A percentile compares a stretch with the other conserved stretches of the same genome.
Evolutionary conservation across 2,888 invertebrate genomes (phyloP).

Genomic region (Notodonta ziczac): DNA sequence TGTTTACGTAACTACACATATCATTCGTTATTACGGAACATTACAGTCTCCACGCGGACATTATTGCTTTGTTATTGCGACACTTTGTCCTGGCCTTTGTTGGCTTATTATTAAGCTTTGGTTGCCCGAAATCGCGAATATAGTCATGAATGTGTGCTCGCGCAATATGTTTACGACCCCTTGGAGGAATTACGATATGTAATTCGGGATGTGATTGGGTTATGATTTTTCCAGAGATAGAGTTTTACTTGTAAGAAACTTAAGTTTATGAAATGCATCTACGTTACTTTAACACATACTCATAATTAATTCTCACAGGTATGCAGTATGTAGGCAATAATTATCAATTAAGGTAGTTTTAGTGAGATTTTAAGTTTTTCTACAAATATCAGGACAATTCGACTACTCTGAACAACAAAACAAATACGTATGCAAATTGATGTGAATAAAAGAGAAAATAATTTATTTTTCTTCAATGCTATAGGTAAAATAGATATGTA

Average conservation of each 20-base stretch:
- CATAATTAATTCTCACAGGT: too few relatives aligned
- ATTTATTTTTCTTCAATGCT: neutral
- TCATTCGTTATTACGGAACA: conserved; percentile 33
- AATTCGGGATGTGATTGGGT: neutral
- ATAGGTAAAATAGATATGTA: neutral
- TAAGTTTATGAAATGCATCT: neutral
- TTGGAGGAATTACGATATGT: neutral
- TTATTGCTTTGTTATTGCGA: conserved; percentile 49
- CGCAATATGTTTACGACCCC: neutral
- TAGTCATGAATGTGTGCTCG: neutral
- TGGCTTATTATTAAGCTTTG: conserved; percentile 7
- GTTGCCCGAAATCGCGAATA: neutral
- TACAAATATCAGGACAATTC: too few relatives aligned
- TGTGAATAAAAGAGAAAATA: neutral
- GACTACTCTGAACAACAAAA: too few relatives aligned
- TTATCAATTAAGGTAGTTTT: too few relatives aligned
- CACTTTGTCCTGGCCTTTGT: conserved; percentile 39
- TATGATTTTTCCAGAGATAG: neutral
- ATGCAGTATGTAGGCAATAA: too few relatives aligned
- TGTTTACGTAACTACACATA: conserved; percentile 49
- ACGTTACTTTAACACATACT: neutral
- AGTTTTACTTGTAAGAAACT: neutral
- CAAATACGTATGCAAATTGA: too few relatives aligned
- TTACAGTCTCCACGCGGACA: conserved; percentile 34
- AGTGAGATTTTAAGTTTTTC: too few relatives aligned